Evolutionary conservation across 2,113 vertebrate genomes (phyloP).

Genomic region (Hirundichthys speculiger): DNA sequence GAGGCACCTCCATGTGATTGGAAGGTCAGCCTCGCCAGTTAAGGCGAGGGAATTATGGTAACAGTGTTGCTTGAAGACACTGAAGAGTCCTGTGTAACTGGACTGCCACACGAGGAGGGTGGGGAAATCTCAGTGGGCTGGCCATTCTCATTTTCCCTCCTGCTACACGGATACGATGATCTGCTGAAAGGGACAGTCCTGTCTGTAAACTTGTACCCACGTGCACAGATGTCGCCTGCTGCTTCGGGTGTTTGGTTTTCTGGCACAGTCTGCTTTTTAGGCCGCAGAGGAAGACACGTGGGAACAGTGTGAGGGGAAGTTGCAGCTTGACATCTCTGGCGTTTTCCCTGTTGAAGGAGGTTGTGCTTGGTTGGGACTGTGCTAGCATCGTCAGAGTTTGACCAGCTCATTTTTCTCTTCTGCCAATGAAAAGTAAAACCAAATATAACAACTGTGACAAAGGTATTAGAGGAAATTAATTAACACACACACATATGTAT

Average conservation of each 20-base stretch:
- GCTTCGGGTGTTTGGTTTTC: not conserved
- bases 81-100: constrained; percentile 69
- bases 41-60: constrained; percentile 43
- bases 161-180: constrained; percentile 14
- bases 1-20: constrained; percentile 43
- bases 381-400: constrained; percentile 42
- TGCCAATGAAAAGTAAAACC: constrained; percentile 39
- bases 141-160: constrained; percentile 17
- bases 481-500: too few species aligned
- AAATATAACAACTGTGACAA: constrained; percentile 25
- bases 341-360: constrained; percentile 26
- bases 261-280: constrained; percentile 13
- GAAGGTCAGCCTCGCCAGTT: constrained; percentile 33
- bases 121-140: constrained; percentile 26
- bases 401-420: constrained; percentile 79
- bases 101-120: constrained; percentile 39
- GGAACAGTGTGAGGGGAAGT: constrained; percentile 15
- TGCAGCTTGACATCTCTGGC: constrained; percentile 8
- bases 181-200: constrained; percentile 10
- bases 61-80: constrained; percentile 70
- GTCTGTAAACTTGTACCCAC: constrained; percentile 41
- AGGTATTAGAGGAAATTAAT: not conserved
- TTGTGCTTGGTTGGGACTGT: constrained; percentile 25
- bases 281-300: constrained; percentile 15
- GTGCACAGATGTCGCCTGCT: not conserved